Evolutionary conservation across 2,113 vertebrate species (phyloP).

Genomic region (Hippopotamus amphibius): DNA sequence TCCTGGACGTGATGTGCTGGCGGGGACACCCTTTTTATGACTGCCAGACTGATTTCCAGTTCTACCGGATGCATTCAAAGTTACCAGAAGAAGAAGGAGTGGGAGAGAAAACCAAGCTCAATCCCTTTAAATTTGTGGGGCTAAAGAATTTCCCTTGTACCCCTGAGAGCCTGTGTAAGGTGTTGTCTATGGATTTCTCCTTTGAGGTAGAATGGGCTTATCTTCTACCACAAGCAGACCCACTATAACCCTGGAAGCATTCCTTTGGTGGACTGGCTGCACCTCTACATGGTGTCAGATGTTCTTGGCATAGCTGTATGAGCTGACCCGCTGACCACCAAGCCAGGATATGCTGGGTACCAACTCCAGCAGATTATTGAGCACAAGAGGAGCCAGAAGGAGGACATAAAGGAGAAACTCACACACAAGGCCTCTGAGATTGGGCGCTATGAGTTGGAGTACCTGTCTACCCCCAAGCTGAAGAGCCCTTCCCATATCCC

Average conservation of each 20-base stretch:
- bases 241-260: slow-evolving; percentile 98
- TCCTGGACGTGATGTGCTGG: slow-evolving; percentile 99
- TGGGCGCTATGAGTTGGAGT: slow-evolving; percentile 94
- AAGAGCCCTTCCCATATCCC: not conserved
- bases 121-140: slow-evolving; percentile 96
- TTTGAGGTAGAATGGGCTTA: slow-evolving; percentile 93
- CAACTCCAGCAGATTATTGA: slow-evolving; percentile 97
- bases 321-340: slow-evolving; percentile 87
- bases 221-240: slow-evolving; percentile 96
- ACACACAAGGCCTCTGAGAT: slow-evolving; percentile 69
- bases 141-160: slow-evolving; percentile 92
- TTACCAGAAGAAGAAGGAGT: slow-evolving; percentile 92
- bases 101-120: slow-evolving; percentile 93
- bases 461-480: slow-evolving; percentile 92
- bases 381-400: slow-evolving; percentile 89
- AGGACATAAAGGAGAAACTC: slow-evolving; percentile 71
- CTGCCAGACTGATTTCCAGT: slow-evolving; percentile 97
- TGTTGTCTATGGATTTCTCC: slow-evolving; percentile 88
- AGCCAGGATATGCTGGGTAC: slow-evolving; percentile 92
- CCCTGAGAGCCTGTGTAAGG: slow-evolving; percentile 89
- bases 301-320: slow-evolving; percentile 92
- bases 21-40: slow-evolving; percentile 98
- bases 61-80: slow-evolving; percentile 98
- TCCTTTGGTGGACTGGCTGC: slow-evolving; percentile 97
- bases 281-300: slow-evolving; percentile 97